Conservation (phyloP, 2,888 invertebrate species). For the Sphaerophoria rueppellii region DNA sequence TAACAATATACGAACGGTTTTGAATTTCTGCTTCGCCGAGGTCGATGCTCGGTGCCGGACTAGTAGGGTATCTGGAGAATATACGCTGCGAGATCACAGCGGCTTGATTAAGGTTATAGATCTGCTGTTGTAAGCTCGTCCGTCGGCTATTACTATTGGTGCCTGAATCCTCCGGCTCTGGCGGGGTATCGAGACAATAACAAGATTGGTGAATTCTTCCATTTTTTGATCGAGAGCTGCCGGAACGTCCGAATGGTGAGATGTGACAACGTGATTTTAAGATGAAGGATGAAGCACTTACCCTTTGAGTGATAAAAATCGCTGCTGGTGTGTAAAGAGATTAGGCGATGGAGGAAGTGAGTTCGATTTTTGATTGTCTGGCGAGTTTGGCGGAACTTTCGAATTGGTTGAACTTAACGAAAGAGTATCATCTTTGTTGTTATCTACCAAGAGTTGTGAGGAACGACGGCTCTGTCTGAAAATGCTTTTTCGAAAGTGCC, state of each 20-base stretch:
- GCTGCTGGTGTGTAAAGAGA: conserved; percentile 80
- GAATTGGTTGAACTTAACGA: conserved; percentile 83
- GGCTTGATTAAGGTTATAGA: conserved; percentile 85
- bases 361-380: conserved; percentile 84
- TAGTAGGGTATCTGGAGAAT: conserved; percentile 94
- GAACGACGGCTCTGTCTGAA: conserved; percentile 78
- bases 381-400: conserved; percentile 84
- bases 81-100: conserved; percentile 91
- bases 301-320: conserved; percentile 80
- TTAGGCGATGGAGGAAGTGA: conserved; percentile 82
- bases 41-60: conserved; percentile 88
- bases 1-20: conserved; percentile 78
- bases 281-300: conserved; percentile 85
- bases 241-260: conserved; percentile 87
- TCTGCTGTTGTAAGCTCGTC: conserved; percentile 94
- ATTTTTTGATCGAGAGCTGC: conserved; percentile 88
- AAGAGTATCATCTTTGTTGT: conserved; percentile 78
- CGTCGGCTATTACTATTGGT: conserved; percentile 90
- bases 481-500: conserved; percentile 79
- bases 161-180: conserved; percentile 81
- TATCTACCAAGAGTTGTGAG: conserved; percentile 77
- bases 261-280: conserved; percentile 89
- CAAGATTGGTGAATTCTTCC: conserved; percentile 85
- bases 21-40: conserved; percentile 76
- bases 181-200: conserved; percentile 79